Evolutionary conservation across 2,113 vertebrate genomes (phyloP).

Genomic region (Lophura nycthemera): DNA sequence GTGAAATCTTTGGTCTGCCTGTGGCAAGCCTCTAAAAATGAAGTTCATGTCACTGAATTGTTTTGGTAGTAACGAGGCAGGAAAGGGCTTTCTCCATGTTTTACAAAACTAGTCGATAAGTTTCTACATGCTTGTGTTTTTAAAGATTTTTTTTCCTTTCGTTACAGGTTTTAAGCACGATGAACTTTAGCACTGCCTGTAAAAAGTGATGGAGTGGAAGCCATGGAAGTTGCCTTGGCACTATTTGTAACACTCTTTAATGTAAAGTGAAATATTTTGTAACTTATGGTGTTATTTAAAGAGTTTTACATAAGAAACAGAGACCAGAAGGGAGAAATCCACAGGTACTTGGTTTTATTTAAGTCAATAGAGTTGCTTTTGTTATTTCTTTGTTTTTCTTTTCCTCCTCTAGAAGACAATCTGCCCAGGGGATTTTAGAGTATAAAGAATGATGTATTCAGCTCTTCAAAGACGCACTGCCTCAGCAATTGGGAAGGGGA

Average conservation of each 20-base stretch:
- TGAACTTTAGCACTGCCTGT: conserved; percentile 85
- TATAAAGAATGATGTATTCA: not conserved
- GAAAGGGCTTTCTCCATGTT: not conserved
- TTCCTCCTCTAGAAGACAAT: not conserved
- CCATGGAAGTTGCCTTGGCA: not conserved
- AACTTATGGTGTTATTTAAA: conserved; percentile 50
- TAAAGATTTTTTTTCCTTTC: not conserved
- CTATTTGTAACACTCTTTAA: not conserved
- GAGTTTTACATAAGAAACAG: not conserved
- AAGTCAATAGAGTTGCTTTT: not conserved
- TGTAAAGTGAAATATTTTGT: conserved; percentile 16
- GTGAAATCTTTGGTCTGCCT: not conserved
- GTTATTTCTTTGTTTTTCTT: not conserved
- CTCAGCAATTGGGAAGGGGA: not conserved
- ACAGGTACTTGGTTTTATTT: not conserved
- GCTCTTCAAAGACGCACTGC: not conserved
- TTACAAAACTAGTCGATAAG: not conserved
- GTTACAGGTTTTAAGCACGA: conserved; percentile 79
- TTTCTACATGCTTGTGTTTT: not conserved
- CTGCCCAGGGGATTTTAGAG: not conserved
- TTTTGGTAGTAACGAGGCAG: not conserved
- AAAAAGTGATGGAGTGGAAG: not conserved
- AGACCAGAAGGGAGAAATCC: not conserved
- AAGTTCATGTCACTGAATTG: not conserved
- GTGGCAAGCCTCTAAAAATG: not conserved